Base-by-base conservation (phyloP, 2,888 invertebrate species). In the Drosophila greeni region DNA sequence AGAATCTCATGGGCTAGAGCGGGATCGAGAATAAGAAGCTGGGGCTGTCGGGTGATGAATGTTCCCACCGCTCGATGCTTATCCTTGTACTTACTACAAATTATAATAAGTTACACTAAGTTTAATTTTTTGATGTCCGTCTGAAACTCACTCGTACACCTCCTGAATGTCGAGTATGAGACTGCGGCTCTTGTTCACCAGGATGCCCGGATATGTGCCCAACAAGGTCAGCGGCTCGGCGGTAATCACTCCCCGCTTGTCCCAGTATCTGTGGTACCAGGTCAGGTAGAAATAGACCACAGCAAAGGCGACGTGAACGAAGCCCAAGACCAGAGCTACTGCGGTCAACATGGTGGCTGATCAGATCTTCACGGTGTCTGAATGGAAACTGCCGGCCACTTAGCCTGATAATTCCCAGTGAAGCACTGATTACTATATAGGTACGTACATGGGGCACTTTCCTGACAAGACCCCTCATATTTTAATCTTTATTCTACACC, bases 11-110 rank as follows among this genome's bases (percentile, higher is more conserved):
- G 75, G 0, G 88, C 84, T 59, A 89, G 36, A 9, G 88, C 85
- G 3, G 88, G 87, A 74, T 90, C 90, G 2, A 86, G 75, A 0
- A 90, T 36, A 2, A 90, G 20, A 1, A 90, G 73, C 11, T 88
- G 68, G 0, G 90, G 90, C 5, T 70, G 66, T 1, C 85, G 77
- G 0, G 87, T 75, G 8, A 80, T 64, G 57, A 86, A 91, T 1
- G 89, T 80, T 1, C 91, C 91, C 36, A 90, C 84, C 18, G 88
- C 87, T 2, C 75, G 75, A 12, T 86, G 71, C 16, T 74, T 75
- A 1, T 66, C 66, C 40, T 86, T 87, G 58, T 86, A 88, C 53
- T 85, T 70, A 3, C 88, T 88, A 12, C 24, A 0, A 52, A 52
- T 20, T 4, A 2, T 8, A 12, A n/a, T 2, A 7, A 5, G n/a